These are phyloP conservation scores for Cyprinodon tularosa DNA, from an alignment of 2,113 vertebrate genomes.

Conservation along the genomic window DNA sequence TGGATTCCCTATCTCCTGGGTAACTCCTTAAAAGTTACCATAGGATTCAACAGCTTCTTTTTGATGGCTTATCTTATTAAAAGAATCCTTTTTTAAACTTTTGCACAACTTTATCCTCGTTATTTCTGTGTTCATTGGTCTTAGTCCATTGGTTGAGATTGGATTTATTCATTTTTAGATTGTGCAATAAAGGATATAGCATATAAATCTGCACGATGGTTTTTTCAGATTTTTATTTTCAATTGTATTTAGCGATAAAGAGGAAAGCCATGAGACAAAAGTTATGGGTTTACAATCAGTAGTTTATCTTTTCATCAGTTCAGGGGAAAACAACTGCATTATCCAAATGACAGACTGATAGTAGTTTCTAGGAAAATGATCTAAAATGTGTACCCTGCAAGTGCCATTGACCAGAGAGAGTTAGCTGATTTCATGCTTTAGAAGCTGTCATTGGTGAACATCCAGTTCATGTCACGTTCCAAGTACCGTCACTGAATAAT, in stretches of 20 bases:
- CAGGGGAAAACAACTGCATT: not conserved
- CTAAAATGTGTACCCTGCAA: not conserved
- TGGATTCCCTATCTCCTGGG: not conserved
- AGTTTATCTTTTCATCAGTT: not conserved
- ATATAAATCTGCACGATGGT: not conserved
- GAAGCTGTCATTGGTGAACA: not conserved
- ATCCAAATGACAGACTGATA: not conserved
- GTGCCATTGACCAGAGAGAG: not conserved
- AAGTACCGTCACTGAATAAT: constrained; percentile 13
- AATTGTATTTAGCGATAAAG: not conserved
- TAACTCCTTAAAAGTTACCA: not conserved
- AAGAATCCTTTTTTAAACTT: not conserved
- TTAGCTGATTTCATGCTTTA: not conserved
- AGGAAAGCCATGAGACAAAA: not conserved
- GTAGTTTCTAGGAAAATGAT: not conserved
- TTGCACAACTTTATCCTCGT: not conserved
- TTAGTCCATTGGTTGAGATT: not conserved
- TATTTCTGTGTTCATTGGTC: not conserved
- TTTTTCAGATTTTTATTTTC: not conserved
- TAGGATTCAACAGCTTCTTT: not conserved
- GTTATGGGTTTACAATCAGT: not conserved
- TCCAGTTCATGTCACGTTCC: not conserved
- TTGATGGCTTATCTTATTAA: not conserved
- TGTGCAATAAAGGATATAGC: not conserved
- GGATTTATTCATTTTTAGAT: not conserved